These are phyloP conservation scores for Cepphus grylle DNA, from an alignment of 2,113 vertebrate genomes.

Conservation along the genomic window DNA sequence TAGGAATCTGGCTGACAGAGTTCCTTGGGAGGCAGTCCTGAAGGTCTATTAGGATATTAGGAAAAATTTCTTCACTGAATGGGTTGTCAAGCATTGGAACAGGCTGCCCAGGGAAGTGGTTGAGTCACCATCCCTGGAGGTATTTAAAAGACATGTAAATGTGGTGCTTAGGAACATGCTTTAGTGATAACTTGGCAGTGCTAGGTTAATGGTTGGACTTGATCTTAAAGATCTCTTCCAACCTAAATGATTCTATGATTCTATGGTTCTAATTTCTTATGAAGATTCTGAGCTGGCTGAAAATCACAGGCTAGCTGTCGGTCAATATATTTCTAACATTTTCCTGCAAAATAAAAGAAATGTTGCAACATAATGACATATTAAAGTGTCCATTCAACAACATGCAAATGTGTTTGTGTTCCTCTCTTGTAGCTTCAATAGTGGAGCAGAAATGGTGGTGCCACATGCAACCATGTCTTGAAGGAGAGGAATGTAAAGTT, in stretches of 20 bases:
- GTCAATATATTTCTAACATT: not conserved
- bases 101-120: not conserved
- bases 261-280: not conserved
- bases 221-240: not conserved
- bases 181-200: not conserved
- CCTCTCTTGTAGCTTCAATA: slow-evolving; percentile 84
- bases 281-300: not conserved
- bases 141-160: not conserved
- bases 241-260: not conserved
- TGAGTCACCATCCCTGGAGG: not conserved
- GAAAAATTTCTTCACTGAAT: not conserved
- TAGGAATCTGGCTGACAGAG: not conserved
- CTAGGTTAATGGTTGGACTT: not conserved
- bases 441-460: slow-evolving; percentile 99
- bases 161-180: not conserved
- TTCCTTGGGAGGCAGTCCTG: not conserved
- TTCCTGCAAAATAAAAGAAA: not conserved
- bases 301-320: not conserved
- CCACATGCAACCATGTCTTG: slow-evolving; percentile 97
- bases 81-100: not conserved
- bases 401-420: not conserved
- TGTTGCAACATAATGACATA: not conserved
- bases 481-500: slow-evolving; percentile 97
- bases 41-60: not conserved
- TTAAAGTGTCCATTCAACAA: not conserved